Evolutionary conservation across 2,797 vertebrate genomes (phyloP), one percentile per base, ranked within the genome.

Genomic region (Botia almorhae): DNA sequence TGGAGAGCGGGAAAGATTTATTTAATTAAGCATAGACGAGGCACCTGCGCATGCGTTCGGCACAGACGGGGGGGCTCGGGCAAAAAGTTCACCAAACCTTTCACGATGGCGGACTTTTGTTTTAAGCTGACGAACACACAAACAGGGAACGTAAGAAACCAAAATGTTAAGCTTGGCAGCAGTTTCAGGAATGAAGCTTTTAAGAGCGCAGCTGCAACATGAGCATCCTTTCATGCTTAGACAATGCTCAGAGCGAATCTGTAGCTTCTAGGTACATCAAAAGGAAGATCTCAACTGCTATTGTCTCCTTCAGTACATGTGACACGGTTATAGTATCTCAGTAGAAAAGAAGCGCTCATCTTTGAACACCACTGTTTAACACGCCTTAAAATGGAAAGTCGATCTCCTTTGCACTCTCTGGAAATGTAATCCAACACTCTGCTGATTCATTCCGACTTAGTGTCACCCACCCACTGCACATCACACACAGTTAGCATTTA

Each of bases 291-390:
- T 74, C 75, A 26, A 69, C 29, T 26, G 6, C 76, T 75, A 56
- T 80, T 87, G 81, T 83, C 50, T 70, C 50, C 23, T 75, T 80
- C 46, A 67, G 70, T 75, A 58, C 74, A 81, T 81, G 71, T 70
- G 83, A 79, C 83, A 82, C 53, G 76, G 76, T 82, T 84, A 84
- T 71, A 70, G 79, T 83, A 69, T 73, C 72, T 74, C 26, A 13
- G 82, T 48, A 76, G 63, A 82, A 68, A 76, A 77, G 83, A 70
- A 77, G 76, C 67, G 56, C 76, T 82, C 65, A 77, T 77, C 69
- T 80, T 78, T 84, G 51, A 79, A 78, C 81, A 73, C 56, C 13
- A 33, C 7, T n/a, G 58, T 76, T 83, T 81, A 81, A 81, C 68
- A 58, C 71, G 69, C 60, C 63, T 46, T 68, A 78, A 77, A 83